Evolutionary conservation across 2,113 vertebrate genomes (phyloP), one percentile per base, ranked within the genome.

Genomic region (Tonatia bakeri): DNA sequence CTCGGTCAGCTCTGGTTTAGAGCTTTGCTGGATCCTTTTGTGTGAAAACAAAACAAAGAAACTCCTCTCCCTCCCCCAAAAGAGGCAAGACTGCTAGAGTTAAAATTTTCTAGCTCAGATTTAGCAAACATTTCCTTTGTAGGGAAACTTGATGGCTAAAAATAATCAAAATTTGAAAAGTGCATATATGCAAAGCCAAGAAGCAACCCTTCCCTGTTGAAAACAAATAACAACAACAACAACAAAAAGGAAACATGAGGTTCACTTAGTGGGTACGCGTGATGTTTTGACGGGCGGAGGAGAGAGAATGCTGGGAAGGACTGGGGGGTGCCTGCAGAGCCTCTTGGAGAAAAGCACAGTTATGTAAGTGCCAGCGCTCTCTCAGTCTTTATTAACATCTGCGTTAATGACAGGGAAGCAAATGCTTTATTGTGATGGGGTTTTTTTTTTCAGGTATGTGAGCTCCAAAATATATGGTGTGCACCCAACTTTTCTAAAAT

Each of bases 301-400:
- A 81, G 56, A 56, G 47, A 7, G 4, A 24, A 31, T 28, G 33
- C 38, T 47, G 45, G 14, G 14, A 14, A 82, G 52, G 64, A 20
- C 11, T 47, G 33, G 45, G 50, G 73, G 83, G 28, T 15, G 26
- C 81, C 47, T 43, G 47, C 50, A 83, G 72, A 76, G 50, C 11
- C 22, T 38, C 28, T 36, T 52, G 28, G 52, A 56, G 52, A 56
- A 7, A 79, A 79, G 36, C 77, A 14, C 45, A 56, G 79, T 75
- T 92, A 54, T 3, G 1, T 43, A 61, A 64, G 26, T n/a, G 54
- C 61, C 76, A 59, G 16, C 7, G 84, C 36, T 94, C 59, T 33
- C 82, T 87, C 50, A 64, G 82, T 90, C 94, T 84, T 94, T 94
- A 90, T 87, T 94, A 95, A 84, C 59, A 69, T 52, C 24, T 43